Conservation (phyloP, 2,113 vertebrate species). For the Brienomyrus longianalis region DNA sequence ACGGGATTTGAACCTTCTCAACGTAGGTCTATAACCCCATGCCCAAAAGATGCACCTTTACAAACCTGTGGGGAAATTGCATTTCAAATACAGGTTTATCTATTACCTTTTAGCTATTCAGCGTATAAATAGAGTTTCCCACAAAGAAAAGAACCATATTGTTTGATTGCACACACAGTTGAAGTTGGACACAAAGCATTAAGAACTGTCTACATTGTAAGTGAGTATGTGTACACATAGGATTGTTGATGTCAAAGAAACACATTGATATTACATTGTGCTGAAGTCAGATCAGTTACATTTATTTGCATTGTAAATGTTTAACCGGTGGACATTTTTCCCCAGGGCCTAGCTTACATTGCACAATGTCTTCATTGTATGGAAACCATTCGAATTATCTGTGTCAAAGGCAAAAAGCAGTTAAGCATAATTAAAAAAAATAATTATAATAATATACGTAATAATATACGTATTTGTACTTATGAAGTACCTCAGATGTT, state of each 20-base stretch:
- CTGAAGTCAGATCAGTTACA: constrained; percentile 13
- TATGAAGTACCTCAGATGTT: neutral
- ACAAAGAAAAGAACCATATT: neutral
- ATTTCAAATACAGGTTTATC: neutral
- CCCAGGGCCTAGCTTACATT: neutral
- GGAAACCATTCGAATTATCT: neutral
- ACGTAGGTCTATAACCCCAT: neutral
- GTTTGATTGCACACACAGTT: neutral
- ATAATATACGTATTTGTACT: neutral
- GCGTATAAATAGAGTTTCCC: neutral
- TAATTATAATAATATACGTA: neutral
- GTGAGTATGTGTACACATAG: neutral
- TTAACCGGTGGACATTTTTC: neutral
- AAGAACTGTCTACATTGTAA: neutral
- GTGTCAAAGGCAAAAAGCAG: neutral
- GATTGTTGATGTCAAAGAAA: constrained; percentile 3
- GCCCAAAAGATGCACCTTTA: neutral
- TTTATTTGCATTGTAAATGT: constrained; percentile 18
- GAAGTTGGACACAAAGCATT: neutral
- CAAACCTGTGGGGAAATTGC: neutral
- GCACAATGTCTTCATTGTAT: neutral
- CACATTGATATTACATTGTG: neutral
- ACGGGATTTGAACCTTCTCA: neutral
- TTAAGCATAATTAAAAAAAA: neutral
- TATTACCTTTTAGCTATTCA: neutral